These are phyloP conservation scores for Amphipoea lucens DNA, from an alignment of 2,888 invertebrate genomes.

Conservation along the genomic window DNA sequence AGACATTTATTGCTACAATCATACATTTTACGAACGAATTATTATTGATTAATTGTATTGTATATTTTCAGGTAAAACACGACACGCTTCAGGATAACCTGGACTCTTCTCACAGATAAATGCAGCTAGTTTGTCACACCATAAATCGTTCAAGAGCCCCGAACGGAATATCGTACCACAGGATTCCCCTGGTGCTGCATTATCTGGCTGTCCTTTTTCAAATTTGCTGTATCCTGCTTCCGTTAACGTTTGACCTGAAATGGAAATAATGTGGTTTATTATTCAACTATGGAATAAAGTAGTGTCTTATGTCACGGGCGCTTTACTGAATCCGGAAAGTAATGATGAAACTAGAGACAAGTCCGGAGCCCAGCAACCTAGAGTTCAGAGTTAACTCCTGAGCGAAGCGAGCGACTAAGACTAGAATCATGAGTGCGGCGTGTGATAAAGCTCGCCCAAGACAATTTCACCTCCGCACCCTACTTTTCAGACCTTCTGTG, in stretches of 20 bases:
- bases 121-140: background rate
- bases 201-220: background rate
- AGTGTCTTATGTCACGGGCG: too few species aligned
- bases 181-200: background rate
- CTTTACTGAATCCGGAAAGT: background rate
- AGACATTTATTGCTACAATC: background rate
- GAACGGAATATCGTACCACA: constrained; percentile 10
- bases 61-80: background rate
- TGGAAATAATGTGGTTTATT: background rate
- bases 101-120: constrained; percentile 32
- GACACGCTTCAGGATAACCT: background rate
- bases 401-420: too few species aligned
- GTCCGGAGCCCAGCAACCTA: too few species aligned
- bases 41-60: background rate
- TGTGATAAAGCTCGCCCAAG: background rate
- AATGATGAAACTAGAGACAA: background rate
- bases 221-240: constrained; percentile 30
- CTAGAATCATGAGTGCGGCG: background rate
- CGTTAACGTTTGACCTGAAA: constrained; percentile 17
- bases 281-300: background rate
- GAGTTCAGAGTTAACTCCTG: too few species aligned
- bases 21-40: background rate
- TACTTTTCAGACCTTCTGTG: background rate
- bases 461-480: background rate
- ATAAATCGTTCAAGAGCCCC: constrained; percentile 2